phyloP scores from a whole-genome alignment of 2,888 invertebrate species.

The Eudemis profundana region DNA sequence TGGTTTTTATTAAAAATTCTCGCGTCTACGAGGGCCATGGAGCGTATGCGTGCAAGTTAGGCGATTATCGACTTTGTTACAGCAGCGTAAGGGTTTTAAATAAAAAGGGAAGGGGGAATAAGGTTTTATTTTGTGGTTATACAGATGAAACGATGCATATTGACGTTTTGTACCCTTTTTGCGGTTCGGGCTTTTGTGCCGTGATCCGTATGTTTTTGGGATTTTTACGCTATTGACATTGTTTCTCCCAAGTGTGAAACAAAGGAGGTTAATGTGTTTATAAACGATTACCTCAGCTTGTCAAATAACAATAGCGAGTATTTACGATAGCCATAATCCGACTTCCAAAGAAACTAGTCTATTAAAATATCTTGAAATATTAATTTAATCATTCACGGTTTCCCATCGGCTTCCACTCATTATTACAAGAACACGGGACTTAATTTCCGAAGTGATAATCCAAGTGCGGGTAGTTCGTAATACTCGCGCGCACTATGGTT shows the following conservation, averaged over 20 bases:
- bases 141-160: constrained; percentile 24
- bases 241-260: not conserved
- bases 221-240: not conserved
- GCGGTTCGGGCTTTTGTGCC: constrained; percentile 13
- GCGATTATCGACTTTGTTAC: constrained; percentile 1
- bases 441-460: too few species aligned
- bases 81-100: not conserved
- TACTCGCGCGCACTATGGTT: too few species aligned
- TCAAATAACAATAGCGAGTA: too few species aligned
- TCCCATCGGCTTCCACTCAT: too few species aligned
- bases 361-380: too few species aligned
- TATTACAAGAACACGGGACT: too few species aligned
- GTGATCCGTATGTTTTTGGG: constrained; percentile 6
- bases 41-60: not conserved
- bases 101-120: too few species aligned
- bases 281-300: too few species aligned
- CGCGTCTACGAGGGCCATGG: constrained; percentile 11
- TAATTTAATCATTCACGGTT: too few species aligned
- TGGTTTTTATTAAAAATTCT: constrained; percentile 41
- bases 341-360: too few species aligned
- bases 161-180: constrained; percentile 28
- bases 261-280: not conserved
- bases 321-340: too few species aligned
- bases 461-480: too few species aligned
- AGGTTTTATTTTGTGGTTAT: not conserved